Base-by-base conservation (phyloP, 2,888 invertebrate genomes). In the Balanococcus diminutus region DNA sequence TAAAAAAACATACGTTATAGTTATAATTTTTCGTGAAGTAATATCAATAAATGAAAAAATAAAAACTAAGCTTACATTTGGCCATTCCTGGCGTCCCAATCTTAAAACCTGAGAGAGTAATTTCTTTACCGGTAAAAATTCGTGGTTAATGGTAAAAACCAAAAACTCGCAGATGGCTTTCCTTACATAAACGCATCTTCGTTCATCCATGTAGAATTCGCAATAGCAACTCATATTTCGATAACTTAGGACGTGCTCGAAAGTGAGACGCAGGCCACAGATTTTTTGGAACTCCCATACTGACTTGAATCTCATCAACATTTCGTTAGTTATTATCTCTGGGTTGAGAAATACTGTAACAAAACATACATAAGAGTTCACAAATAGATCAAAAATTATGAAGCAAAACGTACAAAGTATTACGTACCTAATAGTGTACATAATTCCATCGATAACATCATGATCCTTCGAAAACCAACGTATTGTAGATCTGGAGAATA, bases 401-500 rank as follows among this genome's bases (percentile, higher is more conserved):
- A 2, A 14, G 46, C n/a, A 46, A n/a, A 1, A 14, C 1, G 11
- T n/a, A 46, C 16, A 46, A n/a, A 1, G 1, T n/a, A n/a, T n/a
- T 46, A 46, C 67, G 8, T 51, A 85, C 85, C 32, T n/a, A 85
- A 42, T 0, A 75, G 14, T 9, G 6, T 9, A 42, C 16, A 42
- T n/a, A 85, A 39, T 31, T 85, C 85, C 11, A 85, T 28, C 32
- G 85, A 36, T 6, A 79, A 25, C 79, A 85, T 51, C 75, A 85
- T 39, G 6, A 85, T 85, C 4, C 85, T 39, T 42, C 85, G 85
- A 51, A 79, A 85, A 25, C 51, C 79, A 9, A 85, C 75, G 31
- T 51, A 85, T 75, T 85, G 85, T 14, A 85, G 31, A 85, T 85
- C 85, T 1, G 85, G 28, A n/a, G 75, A 75, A 46, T 39, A 39